Base-by-base conservation (phyloP, 2,888 invertebrate genomes). In the Pammene aurita region DNA sequence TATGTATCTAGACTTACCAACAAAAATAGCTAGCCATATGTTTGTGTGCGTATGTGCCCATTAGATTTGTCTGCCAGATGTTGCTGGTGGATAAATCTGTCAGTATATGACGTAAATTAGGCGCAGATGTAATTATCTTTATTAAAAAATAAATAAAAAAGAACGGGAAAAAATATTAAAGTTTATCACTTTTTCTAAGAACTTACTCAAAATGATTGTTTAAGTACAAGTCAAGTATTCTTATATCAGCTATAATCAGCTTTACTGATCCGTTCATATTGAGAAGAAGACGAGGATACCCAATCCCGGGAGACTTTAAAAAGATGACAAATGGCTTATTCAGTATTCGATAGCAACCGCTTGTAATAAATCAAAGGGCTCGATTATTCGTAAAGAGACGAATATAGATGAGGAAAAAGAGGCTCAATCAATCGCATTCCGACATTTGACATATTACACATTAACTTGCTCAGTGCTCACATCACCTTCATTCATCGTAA, bases 321-420 rank as follows among this genome's bases (percentile, higher is more conserved):
- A 78, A 79, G 75, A 80, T 82, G 80, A 82, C 82, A 80, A 82
- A 82, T 81, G 78, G 76, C 78, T 79, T 77, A 81, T 76, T 80
- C 80, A 77, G 79, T 81, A 83, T 83, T 81, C 81, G 54, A 74
- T 72, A 69, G 76, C 71, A 77, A 77, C 75, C 75, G 76, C 73
- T 74, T 75, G 77, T 78, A 78, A 80, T 83, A 83, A 83, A 84
- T 84, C 84, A 80, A 80, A 80, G 75, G 76, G 71, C 75, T 75
- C 80, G 78, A 82, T 83, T 83, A 82, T 76, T 72, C 75, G 73
- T 75, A 78, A 72, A 73, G 71, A 77, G 75, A 77, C 76, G 78
- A 76, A 79, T 78, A 78, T 74, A 76, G 77, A 80, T 78, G 75
- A 76, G 74, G 75, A 75, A 72, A 74, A 76, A 77, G 75, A 75